These are phyloP conservation scores for Drosophila anomalata DNA, from an alignment of 2,888 invertebrate species.

Conservation along the genomic window DNA sequence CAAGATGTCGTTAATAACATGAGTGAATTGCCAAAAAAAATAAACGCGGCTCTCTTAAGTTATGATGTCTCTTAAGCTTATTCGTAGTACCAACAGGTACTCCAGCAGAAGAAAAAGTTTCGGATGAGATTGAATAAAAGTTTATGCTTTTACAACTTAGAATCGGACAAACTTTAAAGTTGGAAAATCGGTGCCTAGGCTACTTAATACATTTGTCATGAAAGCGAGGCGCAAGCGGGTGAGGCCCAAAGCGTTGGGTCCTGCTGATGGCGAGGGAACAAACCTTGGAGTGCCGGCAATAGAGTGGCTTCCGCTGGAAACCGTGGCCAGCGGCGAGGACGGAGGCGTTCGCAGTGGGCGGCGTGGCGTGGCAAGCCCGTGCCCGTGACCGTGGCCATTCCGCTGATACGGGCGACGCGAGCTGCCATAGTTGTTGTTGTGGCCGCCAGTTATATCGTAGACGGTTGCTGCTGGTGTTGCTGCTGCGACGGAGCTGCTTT, in stretches of 20 bases:
- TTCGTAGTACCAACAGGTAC: neutral
- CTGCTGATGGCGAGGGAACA: constrained; percentile 68
- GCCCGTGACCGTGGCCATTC: constrained; percentile 63
- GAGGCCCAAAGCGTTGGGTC: constrained; percentile 6
- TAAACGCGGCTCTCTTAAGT: neutral
- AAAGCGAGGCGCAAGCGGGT: constrained; percentile 5
- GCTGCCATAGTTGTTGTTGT: constrained; percentile 68
- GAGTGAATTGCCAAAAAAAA: constrained; percentile 1
- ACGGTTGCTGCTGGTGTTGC: constrained; percentile 30
- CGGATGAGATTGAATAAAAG: neutral
- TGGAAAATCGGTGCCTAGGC: no score
- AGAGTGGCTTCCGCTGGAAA: constrained; percentile 73
- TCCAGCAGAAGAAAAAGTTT: neutral
- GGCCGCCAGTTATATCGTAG: constrained; percentile 60
- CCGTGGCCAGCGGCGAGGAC: constrained; percentile 83
- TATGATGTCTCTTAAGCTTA: neutral
- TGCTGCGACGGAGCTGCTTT: constrained; percentile 43
- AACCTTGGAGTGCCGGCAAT: constrained; percentile 83
- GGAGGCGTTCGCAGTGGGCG: constrained; percentile 83
- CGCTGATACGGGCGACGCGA: constrained; percentile 76
- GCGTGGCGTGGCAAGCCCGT: constrained; percentile 78
- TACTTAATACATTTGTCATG: constrained; percentile 3
- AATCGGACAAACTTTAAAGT: no score
- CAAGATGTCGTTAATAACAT: constrained; percentile 63
- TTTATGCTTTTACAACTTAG: neutral